Conservation (phyloP, 2,888 invertebrate genomes). For the Euphydryas editha region DNA sequence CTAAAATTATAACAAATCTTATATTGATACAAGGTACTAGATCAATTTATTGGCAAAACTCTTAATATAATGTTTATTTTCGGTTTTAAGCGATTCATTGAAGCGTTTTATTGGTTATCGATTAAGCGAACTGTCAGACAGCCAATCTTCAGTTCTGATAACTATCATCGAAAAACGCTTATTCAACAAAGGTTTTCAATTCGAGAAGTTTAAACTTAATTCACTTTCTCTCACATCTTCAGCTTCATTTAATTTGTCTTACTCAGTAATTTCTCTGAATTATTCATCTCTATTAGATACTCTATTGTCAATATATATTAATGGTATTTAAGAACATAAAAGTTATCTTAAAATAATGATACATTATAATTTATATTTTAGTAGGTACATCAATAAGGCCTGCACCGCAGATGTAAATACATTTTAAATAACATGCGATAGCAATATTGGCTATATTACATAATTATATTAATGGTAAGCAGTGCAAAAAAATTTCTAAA, state of each 20-base stretch:
- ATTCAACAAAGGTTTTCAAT: slow-evolving; percentile 7
- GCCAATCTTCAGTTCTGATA: background rate
- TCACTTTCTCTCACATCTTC: slow-evolving; percentile 3
- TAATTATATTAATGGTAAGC: too few species aligned
- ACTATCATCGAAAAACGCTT: slow-evolving; percentile 4
- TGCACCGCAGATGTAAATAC: too few species aligned
- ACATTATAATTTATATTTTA: too few species aligned
- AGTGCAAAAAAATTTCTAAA: too few species aligned
- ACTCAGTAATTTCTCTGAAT: background rate
- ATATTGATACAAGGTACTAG: background rate
- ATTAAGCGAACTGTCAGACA: slow-evolving; percentile 4
- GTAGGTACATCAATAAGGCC: too few species aligned
- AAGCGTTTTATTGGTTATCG: slow-evolving; percentile 9
- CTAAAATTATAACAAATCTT: background rate
- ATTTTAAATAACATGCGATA: too few species aligned
- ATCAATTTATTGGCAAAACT: background rate
- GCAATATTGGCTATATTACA: too few species aligned
- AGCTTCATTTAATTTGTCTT: background rate
- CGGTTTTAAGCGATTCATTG: background rate
- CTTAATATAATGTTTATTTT: background rate
- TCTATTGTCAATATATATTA: background rate
- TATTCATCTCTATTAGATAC: background rate
- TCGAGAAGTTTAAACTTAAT: slow-evolving; percentile 7
- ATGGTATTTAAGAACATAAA: too few species aligned
- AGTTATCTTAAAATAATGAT: too few species aligned